Conservation (phyloP, 2,113 vertebrate species). For the Entomyzon cyanotis region DNA sequence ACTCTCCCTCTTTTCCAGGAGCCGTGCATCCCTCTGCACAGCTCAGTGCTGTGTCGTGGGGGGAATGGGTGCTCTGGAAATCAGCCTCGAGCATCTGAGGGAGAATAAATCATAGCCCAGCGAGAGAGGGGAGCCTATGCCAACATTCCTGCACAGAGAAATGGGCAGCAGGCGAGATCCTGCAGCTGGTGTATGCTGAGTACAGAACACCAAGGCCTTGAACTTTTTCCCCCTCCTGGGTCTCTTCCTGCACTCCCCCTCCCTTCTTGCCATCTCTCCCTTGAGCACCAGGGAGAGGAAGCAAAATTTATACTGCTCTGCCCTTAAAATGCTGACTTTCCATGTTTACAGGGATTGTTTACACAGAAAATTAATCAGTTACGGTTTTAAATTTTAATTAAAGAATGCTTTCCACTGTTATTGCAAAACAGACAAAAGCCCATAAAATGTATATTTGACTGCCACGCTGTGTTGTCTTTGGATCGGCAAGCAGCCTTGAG, state of each 20-base stretch:
- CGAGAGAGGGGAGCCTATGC: neutral
- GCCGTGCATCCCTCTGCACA: neutral
- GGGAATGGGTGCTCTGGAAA: constrained; percentile 37
- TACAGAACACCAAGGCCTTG: constrained; percentile 46
- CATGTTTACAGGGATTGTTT: constrained; percentile 79
- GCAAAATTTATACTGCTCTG: constrained; percentile 69
- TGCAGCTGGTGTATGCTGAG: constrained; percentile 5
- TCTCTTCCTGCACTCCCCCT: constrained; percentile 47
- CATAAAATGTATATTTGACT: constrained; percentile 82
- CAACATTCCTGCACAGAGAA: constrained; percentile 31
- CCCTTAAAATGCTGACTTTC: constrained; percentile 78
- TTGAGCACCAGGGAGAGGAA: constrained; percentile 17
- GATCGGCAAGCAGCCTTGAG: constrained; percentile 65
- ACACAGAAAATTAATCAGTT: constrained; percentile 85
- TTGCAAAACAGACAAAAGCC: constrained; percentile 81
- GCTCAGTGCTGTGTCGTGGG: neutral
- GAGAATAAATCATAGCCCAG: constrained; percentile 31
- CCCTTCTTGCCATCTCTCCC: constrained; percentile 24
- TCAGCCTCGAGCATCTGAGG: neutral
- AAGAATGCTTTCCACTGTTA: constrained; percentile 81
- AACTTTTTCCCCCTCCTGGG: constrained; percentile 18
- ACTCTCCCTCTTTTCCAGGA: neutral
- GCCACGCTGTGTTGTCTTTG: constrained; percentile 76
- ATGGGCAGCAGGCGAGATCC: constrained; percentile 1
- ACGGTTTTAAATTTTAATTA: constrained; percentile 87